Base-by-base conservation (phyloP, 2,888 invertebrate genomes). In the Melipona beecheii region DNA sequence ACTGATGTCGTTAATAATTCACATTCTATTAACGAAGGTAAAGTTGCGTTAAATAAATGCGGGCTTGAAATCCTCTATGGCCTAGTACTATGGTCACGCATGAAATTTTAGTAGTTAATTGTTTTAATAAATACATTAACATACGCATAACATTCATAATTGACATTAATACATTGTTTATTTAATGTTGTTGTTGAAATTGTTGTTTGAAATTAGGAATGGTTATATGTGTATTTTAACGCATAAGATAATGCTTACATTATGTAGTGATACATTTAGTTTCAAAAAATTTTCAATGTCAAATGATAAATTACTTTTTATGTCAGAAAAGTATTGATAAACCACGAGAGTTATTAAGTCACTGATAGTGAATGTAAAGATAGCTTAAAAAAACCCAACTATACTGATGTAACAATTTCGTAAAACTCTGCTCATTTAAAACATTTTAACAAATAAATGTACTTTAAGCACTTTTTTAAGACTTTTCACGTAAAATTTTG, bases 11-110 rank as follows among this genome's bases (percentile, higher is more conserved):
- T 43, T 62, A 69, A 77, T 62, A 58, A 79, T 69, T 79, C 49
- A 69, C 49, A 54, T 79, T 79, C 68, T 54, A 69, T 79, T 79
- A 76, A 76, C 76, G 43, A 60, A 21, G 2, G 36, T 43, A 31
- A 52, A 56, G 27, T 24, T 49, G 19, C n/a, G 19, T 11, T 43
- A 49, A 36, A 54, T 68, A n/a, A 68, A 65, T 49, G 2, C 24
- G 31, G 4, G 24, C 65, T 75, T 64, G 54, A 73, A 58, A 75
- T 49, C n/a, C 21, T 24, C 17, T 5, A 43, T 43, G 11, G 2
- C 9, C 19, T 52, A 75, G 62, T 49, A 4, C 17, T 58, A 52
- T 50, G 24, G 27, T 58, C 15, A 24, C 56, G 19, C 4, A 13
- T 17, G 50, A 62, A 62, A 52, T 52, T 54, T 69, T 31, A 69